Conservation (phyloP, 1,140 invertebrate species). For the Berghia stephanieae region DNA sequence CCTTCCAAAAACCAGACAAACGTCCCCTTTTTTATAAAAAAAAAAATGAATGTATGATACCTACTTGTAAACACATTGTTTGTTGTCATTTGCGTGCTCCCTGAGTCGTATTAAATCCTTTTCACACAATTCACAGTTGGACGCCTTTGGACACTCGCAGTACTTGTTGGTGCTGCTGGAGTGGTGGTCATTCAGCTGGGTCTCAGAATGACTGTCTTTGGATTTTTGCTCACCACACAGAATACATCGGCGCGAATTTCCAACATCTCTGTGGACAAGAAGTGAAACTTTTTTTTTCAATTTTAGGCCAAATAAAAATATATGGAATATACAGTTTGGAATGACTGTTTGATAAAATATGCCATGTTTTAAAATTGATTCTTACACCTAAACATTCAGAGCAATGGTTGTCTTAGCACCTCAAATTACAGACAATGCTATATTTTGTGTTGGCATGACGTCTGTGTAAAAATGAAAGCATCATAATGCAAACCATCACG, state of each 20-base stretch:
- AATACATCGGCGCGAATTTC: conserved; percentile 8
- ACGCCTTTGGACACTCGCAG: conserved; percentile 26
- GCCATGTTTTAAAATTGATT: too few relatives aligned
- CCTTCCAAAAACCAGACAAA: not conserved
- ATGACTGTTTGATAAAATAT: too few relatives aligned
- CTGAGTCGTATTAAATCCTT: not conserved
- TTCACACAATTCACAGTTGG: not conserved
- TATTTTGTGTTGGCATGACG: too few relatives aligned
- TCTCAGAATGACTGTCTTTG: not conserved
- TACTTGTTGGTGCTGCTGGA: not conserved
- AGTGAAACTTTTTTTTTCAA: too few relatives aligned
- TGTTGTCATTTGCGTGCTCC: not conserved
- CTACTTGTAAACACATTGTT: conserved; percentile 23
- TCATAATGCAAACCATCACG: too few relatives aligned
- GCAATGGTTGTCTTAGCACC: too few relatives aligned
- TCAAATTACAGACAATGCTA: not conserved
- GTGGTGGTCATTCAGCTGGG: not conserved
- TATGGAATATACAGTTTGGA: too few relatives aligned
- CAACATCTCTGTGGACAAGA: not conserved
- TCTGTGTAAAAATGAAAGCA: too few relatives aligned
- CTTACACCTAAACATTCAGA: too few relatives aligned
- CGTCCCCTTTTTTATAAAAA: not conserved
- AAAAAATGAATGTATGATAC: not conserved
- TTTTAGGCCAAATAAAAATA: too few relatives aligned
- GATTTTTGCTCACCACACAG: conserved; percentile 31